These are phyloP conservation scores for Drosophila lutescens DNA, from an alignment of 2,888 invertebrate genomes.

Conservation along the genomic window DNA sequence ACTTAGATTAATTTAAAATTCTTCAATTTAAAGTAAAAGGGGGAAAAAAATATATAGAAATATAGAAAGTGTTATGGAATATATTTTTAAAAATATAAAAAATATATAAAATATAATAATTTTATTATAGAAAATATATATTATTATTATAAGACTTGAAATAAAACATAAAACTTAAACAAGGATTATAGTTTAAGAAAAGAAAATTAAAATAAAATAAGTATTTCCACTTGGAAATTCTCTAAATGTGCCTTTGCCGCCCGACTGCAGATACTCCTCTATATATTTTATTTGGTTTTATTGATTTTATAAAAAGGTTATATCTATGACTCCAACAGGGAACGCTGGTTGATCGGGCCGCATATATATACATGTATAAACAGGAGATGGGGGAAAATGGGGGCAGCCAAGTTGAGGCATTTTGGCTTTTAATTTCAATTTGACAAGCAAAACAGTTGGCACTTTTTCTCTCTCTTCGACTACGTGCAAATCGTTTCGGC, in stretches of 20 bases:
- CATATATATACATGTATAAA: neutral
- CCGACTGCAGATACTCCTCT: constrained; percentile 13
- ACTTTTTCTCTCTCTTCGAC: constrained; percentile 42
- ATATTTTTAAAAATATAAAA: too few relatives aligned
- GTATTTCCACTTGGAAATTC: neutral
- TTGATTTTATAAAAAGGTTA: constrained; percentile 66
- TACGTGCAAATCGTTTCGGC: constrained; percentile 33
- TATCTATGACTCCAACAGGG: constrained; percentile 42
- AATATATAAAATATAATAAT: too few relatives aligned
- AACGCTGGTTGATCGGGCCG: constrained; percentile 1
- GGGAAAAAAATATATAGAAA: too few relatives aligned
- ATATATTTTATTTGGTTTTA: constrained; percentile 71
- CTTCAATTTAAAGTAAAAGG: too few relatives aligned
- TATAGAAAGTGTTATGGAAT: too few relatives aligned
- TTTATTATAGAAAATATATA: too few relatives aligned
- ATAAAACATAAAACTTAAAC: too few relatives aligned
- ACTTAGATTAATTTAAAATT: too few relatives aligned
- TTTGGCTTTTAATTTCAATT: constrained; percentile 78
- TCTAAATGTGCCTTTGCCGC: constrained; percentile 1
- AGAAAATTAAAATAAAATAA: neutral
- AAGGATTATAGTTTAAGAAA: neutral
- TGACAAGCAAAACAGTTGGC: constrained; percentile 73
- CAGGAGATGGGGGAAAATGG: neutral
- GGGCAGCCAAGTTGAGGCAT: constrained; percentile 58
- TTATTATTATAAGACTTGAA: too few relatives aligned